Evolutionary conservation across 2,113 vertebrate species (phyloP).

Genomic region (Salvelinus namaycush): DNA sequence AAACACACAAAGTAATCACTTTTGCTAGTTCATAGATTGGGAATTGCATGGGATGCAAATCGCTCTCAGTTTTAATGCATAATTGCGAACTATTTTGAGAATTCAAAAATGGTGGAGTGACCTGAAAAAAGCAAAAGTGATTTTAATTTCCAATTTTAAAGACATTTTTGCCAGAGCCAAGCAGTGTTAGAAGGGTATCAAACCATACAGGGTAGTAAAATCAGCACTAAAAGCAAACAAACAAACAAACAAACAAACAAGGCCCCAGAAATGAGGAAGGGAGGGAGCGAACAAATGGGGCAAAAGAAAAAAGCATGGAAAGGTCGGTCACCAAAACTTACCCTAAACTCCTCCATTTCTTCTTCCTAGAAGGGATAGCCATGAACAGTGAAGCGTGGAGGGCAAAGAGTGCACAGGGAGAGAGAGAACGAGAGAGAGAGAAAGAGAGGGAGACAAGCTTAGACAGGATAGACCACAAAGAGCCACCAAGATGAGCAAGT

Average conservation of each 20-base stretch:
- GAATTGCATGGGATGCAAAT: neutral
- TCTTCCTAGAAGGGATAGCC: constrained; percentile 97
- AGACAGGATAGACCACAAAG: constrained; percentile 85
- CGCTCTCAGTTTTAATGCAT: too few species aligned
- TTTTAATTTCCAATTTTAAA: constrained; percentile 59
- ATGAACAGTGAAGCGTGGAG: constrained; percentile 88
- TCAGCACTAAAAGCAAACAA: constrained; percentile 29
- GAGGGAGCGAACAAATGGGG: constrained; percentile 28
- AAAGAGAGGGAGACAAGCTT: constrained; percentile 88
- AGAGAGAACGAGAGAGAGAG: constrained; percentile 82
- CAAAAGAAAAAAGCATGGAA: constrained; percentile 17
- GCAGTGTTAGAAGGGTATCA: constrained; percentile 63
- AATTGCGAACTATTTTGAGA: neutral
- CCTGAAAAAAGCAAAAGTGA: constrained; percentile 65
- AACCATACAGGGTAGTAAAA: constrained; percentile 45
- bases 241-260: constrained; percentile 50
- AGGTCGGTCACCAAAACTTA: constrained; percentile 83
- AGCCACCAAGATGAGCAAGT: constrained; percentile 77
- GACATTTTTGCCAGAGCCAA: constrained; percentile 50
- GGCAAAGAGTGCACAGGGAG: constrained; percentile 82
- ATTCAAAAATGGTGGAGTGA: neutral
- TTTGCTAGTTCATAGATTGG: constrained; percentile 44
- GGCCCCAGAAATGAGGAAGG: constrained; percentile 60
- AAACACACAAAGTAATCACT: constrained; percentile 47
- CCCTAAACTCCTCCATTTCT: constrained; percentile 99